Evolutionary conservation across 2,113 vertebrate species (phyloP).

Genomic region (Suncus etruscus): DNA sequence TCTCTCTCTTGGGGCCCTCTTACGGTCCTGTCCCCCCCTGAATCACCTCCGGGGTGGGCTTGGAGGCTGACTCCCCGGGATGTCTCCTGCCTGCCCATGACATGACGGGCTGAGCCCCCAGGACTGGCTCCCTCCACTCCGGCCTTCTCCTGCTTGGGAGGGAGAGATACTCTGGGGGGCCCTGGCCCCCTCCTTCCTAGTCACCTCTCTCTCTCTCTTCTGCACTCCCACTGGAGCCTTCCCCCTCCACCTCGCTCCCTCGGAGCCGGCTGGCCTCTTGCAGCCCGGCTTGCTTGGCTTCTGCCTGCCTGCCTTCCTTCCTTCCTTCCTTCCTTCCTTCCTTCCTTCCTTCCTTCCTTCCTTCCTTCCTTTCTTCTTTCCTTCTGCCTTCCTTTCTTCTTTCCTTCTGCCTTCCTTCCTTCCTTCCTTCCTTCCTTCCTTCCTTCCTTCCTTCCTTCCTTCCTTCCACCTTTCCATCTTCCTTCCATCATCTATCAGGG

Average conservation of each 20-base stretch:
- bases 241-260: slow-evolving; percentile 60
- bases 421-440: no score
- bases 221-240: slow-evolving; percentile 51
- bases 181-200: slow-evolving; percentile 45
- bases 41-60: slow-evolving; percentile 53
- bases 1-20: slow-evolving; percentile 33
- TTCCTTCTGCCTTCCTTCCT: slow-evolving; percentile 68
- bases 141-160: slow-evolving; percentile 18
- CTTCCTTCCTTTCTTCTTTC: neutral
- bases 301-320: slow-evolving; percentile 65
- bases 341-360: neutral
- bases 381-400: neutral
- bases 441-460: slow-evolving; percentile 64
- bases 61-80: slow-evolving; percentile 15
- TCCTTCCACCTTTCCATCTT: slow-evolving; percentile 41
- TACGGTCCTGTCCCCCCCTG: slow-evolving; percentile 37
- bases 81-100: neutral
- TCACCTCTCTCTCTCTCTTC: slow-evolving; percentile 49
- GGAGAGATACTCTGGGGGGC: slow-evolving; percentile 57
- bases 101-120: slow-evolving; percentile 49
- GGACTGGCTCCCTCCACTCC: slow-evolving; percentile 4
- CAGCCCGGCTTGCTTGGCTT: slow-evolving; percentile 48
- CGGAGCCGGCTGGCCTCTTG: slow-evolving; percentile 63
- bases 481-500: slow-evolving; percentile 49
- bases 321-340: slow-evolving; percentile 23